These are phyloP conservation scores for Liposcelis brunnea DNA, from an alignment of 2,888 invertebrate species.

Conservation along the genomic window DNA sequence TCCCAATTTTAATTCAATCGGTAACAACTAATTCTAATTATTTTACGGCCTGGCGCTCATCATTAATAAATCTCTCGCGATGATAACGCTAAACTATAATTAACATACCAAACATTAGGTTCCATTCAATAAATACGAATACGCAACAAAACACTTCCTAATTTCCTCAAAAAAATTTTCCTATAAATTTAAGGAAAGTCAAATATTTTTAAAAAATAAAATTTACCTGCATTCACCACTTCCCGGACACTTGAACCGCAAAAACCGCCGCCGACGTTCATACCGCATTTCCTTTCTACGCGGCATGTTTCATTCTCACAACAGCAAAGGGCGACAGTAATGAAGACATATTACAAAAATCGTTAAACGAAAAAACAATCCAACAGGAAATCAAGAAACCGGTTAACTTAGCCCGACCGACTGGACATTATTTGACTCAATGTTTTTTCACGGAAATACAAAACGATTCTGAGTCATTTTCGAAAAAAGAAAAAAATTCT, in stretches of 20 bases:
- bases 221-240: background rate
- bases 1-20: too few species aligned
- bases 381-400: constrained; percentile 2
- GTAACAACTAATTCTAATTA: too few species aligned
- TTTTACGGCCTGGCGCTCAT: too few species aligned
- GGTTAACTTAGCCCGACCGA: too few species aligned
- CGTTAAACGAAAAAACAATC: constrained; percentile 5
- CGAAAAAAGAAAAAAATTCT: background rate
- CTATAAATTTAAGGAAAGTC: too few species aligned
- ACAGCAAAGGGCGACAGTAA: constrained; percentile 7
- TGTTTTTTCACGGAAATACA: constrained; percentile 2
- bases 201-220: constrained; percentile 12
- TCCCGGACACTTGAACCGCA: background rate
- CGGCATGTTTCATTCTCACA: constrained; percentile 3
- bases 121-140: too few species aligned
- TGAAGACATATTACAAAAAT: constrained; percentile 9
- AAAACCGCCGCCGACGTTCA: background rate
- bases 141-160: too few species aligned
- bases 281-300: background rate
- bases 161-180: too few species aligned
- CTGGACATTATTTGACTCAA: too few species aligned
- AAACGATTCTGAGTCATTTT: background rate
- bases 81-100: too few species aligned
- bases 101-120: too few species aligned
- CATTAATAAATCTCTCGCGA: too few species aligned